Evolutionary conservation across 1,140 invertebrate species (phyloP).

Genomic region (Drosophila kanapiae): DNA sequence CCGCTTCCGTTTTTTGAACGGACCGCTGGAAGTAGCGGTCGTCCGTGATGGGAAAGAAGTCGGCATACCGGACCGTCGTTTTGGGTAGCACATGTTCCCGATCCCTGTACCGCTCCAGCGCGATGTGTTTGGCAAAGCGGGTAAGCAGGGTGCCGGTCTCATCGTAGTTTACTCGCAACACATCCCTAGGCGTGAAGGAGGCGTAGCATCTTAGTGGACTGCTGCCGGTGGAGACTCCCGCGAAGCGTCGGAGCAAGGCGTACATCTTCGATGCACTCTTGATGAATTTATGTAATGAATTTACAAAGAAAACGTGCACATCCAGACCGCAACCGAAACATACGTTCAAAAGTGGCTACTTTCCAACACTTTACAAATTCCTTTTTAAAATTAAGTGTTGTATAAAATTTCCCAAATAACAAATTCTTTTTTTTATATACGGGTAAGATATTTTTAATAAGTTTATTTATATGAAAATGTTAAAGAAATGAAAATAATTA

Average conservation of each 20-base stretch:
- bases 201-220: conserved; percentile 48
- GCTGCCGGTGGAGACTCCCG: conserved; percentile 20
- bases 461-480: no score
- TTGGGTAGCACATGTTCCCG: conserved; percentile 62
- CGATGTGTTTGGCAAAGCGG: conserved; percentile 79
- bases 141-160: conserved; percentile 73
- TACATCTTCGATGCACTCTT: conserved; percentile 49
- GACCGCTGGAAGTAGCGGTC: conserved; percentile 64
- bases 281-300: conserved; percentile 65
- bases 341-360: not conserved
- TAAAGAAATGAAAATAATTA: not conserved
- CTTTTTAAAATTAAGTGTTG: conserved; percentile 6
- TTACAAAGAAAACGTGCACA: conserved; percentile 55
- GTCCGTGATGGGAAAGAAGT: conserved; percentile 78
- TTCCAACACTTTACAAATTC: conserved; percentile 3
- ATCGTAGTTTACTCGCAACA: conserved; percentile 56
- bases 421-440: no score
- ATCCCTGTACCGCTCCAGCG: conserved; percentile 67
- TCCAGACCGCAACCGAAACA: not conserved
- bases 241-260: conserved; percentile 63
- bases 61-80: conserved; percentile 67
- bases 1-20: conserved; percentile 48
- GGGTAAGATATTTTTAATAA: no score
- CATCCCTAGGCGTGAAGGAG: conserved; percentile 63
- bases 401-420: not conserved